Evolutionary conservation across 2,888 invertebrate species (phyloP).

Genomic region (Lissocephala sabroskyi): DNA sequence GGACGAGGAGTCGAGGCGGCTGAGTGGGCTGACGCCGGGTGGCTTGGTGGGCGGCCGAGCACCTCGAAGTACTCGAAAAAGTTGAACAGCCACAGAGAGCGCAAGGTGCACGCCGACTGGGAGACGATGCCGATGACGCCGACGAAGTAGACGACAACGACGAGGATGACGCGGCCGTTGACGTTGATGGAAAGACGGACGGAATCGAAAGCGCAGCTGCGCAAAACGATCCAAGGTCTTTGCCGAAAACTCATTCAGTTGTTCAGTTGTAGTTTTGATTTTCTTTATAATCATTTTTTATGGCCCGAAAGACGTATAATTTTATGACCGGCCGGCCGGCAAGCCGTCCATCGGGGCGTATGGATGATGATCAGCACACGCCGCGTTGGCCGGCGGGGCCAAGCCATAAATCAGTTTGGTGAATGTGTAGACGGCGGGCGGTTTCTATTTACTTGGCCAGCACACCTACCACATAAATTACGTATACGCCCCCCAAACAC

Average conservation of each 20-base stretch:
- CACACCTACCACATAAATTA: conserved; percentile 11
- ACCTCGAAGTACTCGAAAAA: conserved; percentile 43
- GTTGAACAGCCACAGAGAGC: conserved; percentile 26
- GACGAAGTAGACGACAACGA: conserved; percentile 20
- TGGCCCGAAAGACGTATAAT: conserved; percentile 8
- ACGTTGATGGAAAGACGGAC: conserved; percentile 44
- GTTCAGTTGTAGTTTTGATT: too few species aligned
- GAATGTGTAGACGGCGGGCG: neutral
- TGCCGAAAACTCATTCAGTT: too few species aligned
- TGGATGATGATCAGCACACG: conserved; percentile 18
- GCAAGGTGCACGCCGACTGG: conserved; percentile 52
- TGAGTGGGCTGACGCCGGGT: too few species aligned
- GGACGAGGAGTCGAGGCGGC: conserved; percentile 25
- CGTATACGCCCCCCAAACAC: conserved; percentile 14
- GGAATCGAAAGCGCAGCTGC: conserved; percentile 11
- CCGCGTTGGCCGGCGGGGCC: neutral
- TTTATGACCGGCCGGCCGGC: too few species aligned
- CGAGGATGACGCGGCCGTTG: conserved; percentile 33
- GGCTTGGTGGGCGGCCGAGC: too few species aligned
- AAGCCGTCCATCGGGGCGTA: conserved; percentile 8
- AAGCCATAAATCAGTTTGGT: conserved; percentile 24
- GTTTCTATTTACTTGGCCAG: conserved; percentile 2
- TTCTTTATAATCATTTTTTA: neutral
- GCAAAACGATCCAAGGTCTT: conserved; percentile 8
- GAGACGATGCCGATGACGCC: conserved; percentile 35